These are phyloP conservation scores for Cryptotis parvus DNA, from an alignment of 2,113 vertebrate species.

Conservation along the genomic window DNA sequence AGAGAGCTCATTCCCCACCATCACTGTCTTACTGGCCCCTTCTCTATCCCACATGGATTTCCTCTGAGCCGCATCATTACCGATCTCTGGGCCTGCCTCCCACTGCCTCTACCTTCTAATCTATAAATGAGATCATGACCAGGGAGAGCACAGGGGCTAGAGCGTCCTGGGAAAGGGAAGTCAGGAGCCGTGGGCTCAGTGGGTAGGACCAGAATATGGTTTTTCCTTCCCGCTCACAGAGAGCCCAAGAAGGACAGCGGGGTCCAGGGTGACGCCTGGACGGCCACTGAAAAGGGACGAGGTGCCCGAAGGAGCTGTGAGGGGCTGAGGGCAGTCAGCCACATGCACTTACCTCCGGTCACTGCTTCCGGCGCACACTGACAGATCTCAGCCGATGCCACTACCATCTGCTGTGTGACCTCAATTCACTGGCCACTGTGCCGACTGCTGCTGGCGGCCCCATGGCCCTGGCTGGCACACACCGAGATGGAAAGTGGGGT, in stretches of 20 bases:
- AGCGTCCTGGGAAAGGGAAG: not conserved
- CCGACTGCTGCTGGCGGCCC: conserved; percentile 45
- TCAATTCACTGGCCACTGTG: conserved; percentile 60
- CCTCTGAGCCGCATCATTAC: not conserved
- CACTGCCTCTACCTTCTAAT: conserved; percentile 12
- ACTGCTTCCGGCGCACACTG: conserved; percentile 55
- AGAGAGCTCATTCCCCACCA: too few species aligned
- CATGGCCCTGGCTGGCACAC: conserved; percentile 68
- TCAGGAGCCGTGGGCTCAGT: not conserved
- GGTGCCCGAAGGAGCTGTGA: not conserved
- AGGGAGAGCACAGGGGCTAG: too few species aligned
- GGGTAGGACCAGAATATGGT: too few species aligned
- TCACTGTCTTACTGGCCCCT: too few species aligned
- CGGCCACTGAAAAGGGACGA: not conserved
- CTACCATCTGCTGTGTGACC: conserved; percentile 77
- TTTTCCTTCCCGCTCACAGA: not conserved
- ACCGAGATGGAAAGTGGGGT: conserved; percentile 70
- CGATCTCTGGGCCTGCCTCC: not conserved
- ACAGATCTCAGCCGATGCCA: conserved; percentile 65
- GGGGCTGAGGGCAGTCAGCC: not conserved
- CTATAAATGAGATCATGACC: conserved; percentile 38
- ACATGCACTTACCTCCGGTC: conserved; percentile 60
- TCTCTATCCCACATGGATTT: not conserved
- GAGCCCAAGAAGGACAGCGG: not conserved
- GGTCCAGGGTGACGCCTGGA: not conserved